Evolutionary conservation across 2,888 invertebrate genomes (phyloP).

Genomic region (Sceliomorpha sp.): DNA sequence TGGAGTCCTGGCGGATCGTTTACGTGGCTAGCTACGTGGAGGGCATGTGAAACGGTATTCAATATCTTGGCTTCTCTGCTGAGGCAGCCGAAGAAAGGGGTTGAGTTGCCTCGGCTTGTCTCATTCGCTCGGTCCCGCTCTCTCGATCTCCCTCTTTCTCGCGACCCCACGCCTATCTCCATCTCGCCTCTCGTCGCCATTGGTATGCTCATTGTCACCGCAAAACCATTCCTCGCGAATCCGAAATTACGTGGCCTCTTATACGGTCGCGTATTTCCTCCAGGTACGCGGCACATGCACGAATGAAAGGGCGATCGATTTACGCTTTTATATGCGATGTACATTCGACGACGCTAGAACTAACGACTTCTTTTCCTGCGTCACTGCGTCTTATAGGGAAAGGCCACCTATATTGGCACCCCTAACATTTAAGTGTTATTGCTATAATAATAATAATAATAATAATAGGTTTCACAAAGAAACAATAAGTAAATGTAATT

Average conservation of each 20-base stretch:
- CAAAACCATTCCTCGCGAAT: conserved; percentile 70
- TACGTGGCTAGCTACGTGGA: conserved; percentile 68
- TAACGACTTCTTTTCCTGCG: conserved; percentile 42
- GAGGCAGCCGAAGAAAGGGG: conserved; percentile 35
- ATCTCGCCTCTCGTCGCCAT: conserved; percentile 39
- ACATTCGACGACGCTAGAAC: conserved; percentile 29
- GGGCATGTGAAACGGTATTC: conserved; percentile 77
- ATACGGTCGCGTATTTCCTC: conserved; percentile 49
- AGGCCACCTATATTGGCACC: too few species aligned
- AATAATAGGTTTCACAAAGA: too few species aligned
- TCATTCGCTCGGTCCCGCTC: conserved; percentile 30
- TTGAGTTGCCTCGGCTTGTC: conserved; percentile 21
- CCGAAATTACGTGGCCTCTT: conserved; percentile 66
- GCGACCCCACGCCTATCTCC: conserved; percentile 3
- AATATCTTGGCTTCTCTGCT: conserved; percentile 67
- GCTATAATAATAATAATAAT: too few species aligned
- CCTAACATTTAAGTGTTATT: too few species aligned
- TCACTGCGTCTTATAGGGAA: too few species aligned
- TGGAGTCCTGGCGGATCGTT: conserved; percentile 40
- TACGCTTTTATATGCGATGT: conserved; percentile 50
- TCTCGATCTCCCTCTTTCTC: conserved; percentile 11
- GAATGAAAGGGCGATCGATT: conserved; percentile 56
- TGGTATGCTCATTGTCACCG: conserved; percentile 73
- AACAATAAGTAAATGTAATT: too few species aligned
- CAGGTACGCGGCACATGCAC: conserved; percentile 43